Conservation (phyloP, 2,113 vertebrate genomes). For the Datnioides undecimradiatus region DNA sequence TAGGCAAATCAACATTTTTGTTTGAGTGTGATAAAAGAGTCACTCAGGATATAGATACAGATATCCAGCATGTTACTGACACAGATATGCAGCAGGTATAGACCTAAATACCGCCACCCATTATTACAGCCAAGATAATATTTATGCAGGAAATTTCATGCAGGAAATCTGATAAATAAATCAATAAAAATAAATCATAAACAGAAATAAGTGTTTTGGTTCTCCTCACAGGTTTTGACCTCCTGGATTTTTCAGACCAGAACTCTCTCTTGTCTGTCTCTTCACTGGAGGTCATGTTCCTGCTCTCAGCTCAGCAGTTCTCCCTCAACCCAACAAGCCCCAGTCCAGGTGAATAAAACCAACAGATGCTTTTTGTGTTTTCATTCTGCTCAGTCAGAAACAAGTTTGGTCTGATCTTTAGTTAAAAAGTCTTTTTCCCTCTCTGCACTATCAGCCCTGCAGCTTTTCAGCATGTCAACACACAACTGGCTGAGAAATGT, state of each 20-base stretch:
- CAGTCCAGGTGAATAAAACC: slow-evolving; percentile 82
- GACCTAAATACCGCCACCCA: background rate
- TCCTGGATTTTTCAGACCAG: slow-evolving; percentile 90
- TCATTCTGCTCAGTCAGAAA: background rate
- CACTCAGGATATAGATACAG: background rate
- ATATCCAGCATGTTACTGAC: background rate
- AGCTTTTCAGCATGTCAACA: slow-evolving; percentile 67
- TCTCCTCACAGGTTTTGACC: slow-evolving; percentile 89
- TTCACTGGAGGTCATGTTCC: slow-evolving; percentile 93
- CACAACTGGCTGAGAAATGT: slow-evolving; percentile 74
- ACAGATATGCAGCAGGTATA: background rate
- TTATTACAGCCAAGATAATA: background rate
- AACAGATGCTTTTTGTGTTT: background rate
- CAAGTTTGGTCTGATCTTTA: background rate
- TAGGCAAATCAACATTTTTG: background rate
- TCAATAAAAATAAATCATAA: background rate
- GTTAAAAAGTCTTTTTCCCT: background rate
- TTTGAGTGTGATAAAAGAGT: background rate
- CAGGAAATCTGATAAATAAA: background rate
- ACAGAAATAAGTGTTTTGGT: background rate
- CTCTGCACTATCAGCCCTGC: slow-evolving; percentile 74
- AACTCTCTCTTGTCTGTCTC: slow-evolving; percentile 88
- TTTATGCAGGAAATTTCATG: no score
- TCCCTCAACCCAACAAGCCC: slow-evolving; percentile 84
- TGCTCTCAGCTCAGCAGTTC: slow-evolving; percentile 90